Base-by-base conservation (phyloP, 2,113 vertebrate species). In the Tauraco erythrolophus region DNA sequence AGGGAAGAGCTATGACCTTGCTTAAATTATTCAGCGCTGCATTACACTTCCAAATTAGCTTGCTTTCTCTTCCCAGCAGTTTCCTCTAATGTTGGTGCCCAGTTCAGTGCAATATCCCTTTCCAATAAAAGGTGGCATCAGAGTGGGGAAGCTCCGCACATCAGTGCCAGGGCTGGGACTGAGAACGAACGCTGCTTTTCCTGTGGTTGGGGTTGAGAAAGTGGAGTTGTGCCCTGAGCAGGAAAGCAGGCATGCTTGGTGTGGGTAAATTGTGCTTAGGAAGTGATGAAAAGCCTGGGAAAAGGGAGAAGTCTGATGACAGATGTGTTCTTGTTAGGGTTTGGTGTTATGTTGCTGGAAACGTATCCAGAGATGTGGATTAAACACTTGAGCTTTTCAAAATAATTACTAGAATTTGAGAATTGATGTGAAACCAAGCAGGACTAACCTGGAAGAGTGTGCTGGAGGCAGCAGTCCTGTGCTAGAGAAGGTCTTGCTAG, bases 1-100 rank as follows among this genome's bases (percentile, higher is more conserved):
- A 12, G 31, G 4, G 13, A 31, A 68, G 43, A 64, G 56, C 33
- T 57, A 5, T 12, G 28, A 30, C 61, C 74, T 75, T 54, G 25
- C 46, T 78, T 27, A 35, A 81, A 25, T 70, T 17, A 43, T 25
- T 2, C 60, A 33, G 22, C 19, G 39, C 35, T 43, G 54, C 1
- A 0, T 19, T 9, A 9, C 4, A 0, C 41, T 80, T 28, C 66
- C 54, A 57, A 43, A 39, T 19, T 1, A 35, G 4, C 35, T 51
- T 61, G 41, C 16, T 19, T 37, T 30, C 31, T 13, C 3, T 31
- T 68, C 3, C 50, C 37, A 70, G 43, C 35, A 2, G 16, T 5
- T 57, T 62, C 81, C 50, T 74, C 31, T 11, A 0, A 3, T 2
- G 5, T 19, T 6, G 74, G 0, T 69, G 48, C 28, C 58, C 58